Conservation (phyloP, 1,140 invertebrate species). For the Mercenaria mercenaria region DNA sequence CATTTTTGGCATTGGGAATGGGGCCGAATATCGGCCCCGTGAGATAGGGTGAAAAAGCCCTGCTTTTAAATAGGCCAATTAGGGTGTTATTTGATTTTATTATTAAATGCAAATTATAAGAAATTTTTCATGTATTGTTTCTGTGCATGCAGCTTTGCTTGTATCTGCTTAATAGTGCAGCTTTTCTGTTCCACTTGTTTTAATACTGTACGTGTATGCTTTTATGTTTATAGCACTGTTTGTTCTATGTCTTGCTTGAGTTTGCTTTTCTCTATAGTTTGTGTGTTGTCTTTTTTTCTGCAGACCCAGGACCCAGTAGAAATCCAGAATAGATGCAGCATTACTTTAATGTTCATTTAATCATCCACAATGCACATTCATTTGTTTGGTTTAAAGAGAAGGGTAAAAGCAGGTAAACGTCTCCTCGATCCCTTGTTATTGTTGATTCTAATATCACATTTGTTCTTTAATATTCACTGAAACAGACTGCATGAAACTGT, state of each 20-base stretch:
- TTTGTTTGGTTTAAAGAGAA: not conserved
- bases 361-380: not conserved
- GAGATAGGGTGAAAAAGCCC: too few relatives aligned
- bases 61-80: too few relatives aligned
- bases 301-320: not conserved
- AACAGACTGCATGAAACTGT: too few relatives aligned
- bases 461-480: too few relatives aligned
- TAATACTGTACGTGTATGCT: not conserved
- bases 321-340: not conserved
- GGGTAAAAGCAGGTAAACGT: conserved; percentile 12
- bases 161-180: not conserved
- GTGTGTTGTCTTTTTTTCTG: not conserved
- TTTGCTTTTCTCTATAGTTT: not conserved
- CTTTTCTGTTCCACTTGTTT: not conserved
- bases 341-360: not conserved
- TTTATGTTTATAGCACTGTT: too few relatives aligned
- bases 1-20: too few relatives aligned
- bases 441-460: too few relatives aligned
- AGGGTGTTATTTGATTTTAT: too few relatives aligned
- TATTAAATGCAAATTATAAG: too few relatives aligned
- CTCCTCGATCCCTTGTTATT: not conserved
- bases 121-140: too few relatives aligned
- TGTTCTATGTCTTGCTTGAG: not conserved
- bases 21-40: too few relatives aligned
- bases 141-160: too few relatives aligned